Evolutionary conservation across 2,797 vertebrate species (phyloP), one percentile per base, ranked within the genome.

Genomic region (Peromyscus eremicus): DNA sequence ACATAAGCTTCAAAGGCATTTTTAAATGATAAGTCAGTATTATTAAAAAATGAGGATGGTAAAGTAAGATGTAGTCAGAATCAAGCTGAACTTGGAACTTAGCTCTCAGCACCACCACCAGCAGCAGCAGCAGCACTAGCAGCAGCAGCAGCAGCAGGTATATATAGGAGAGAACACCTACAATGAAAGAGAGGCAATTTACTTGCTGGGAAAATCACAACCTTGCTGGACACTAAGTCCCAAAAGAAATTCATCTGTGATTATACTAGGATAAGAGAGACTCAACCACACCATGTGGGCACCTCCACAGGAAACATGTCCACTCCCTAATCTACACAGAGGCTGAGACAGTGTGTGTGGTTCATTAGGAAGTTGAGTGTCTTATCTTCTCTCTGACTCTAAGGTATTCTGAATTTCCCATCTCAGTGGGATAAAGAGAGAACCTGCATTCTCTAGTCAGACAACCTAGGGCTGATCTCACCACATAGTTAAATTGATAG

Each of bases 21-120:
- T 93, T 93, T 19, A 68, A 89, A 70, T 55, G 88, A 49, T 80
- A 90, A 92, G 46, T 40, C 14, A n/a, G 64, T 90, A 77, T 91
- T 92, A 55, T 82, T 82, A 5, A 77, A 91, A 89, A 96, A 52
- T 46, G 25, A 83, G 37, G 21, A 94, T 60, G 34, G 16, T 11
- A 81, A 92, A 92, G 16, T 55, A 73, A 81, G 29, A 85, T 37
- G 14, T 95, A 82, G 40, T 23, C 52, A 88, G 29, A 90, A 82
- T 37, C 29, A 7, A 79, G 40, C 55, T 79, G 57, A 46, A 77
- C 16, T 77, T 92, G n/a, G 52, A 88, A 64, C 37, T 73, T 40
- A 92, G 34, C 9, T 81, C 91, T 43, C 29, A 68, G 60, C 43
- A 89, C 60, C 40, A 83, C 43, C 29, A 82, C 64, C 21, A 43